Percentiles rank a stretch among this genome's conserved stretches.
These are phyloP conservation scores for Patella vulgata DNA, from an alignment of 1,140 invertebrate genomes.

Conservation along the genomic window DNA sequence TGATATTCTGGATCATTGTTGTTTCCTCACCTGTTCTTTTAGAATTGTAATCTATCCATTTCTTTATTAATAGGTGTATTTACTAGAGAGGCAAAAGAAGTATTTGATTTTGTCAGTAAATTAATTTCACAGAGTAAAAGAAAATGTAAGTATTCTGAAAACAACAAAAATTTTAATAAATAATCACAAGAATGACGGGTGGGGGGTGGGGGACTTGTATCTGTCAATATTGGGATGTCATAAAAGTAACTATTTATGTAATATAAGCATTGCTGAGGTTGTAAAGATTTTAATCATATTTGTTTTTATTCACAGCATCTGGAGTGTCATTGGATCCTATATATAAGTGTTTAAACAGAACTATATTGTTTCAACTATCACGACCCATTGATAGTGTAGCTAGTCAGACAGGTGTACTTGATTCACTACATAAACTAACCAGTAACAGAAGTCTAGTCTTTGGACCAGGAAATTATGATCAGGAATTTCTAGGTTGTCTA, in stretches of 20 bases:
- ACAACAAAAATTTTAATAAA: background rate
- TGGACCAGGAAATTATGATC: conserved; percentile 92
- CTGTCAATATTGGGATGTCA: no score
- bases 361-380: conserved; percentile 91
- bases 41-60: no score
- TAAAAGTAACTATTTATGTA: no score
- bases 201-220: no score
- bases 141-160: conserved; percentile 55
- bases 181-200: no score
- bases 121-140: conserved; percentile 75
- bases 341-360: conserved; percentile 93
- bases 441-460: conserved; percentile 86
- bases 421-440: conserved; percentile 92
- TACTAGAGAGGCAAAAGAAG: conserved; percentile 88
- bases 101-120: conserved; percentile 95
- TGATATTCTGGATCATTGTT: no score
- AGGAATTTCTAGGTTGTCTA: conserved; percentile 94
- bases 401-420: conserved; percentile 91
- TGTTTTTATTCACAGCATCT: conserved; percentile 57
- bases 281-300: no score
- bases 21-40: no score
- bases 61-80: conserved; percentile 52
- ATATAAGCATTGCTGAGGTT: no score
- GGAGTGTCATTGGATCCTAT: conserved; percentile 77
- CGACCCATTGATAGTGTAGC: conserved; percentile 82